phyloP scores from a whole-genome alignment of 2,888 invertebrate species.

The Griposia aprilina region DNA sequence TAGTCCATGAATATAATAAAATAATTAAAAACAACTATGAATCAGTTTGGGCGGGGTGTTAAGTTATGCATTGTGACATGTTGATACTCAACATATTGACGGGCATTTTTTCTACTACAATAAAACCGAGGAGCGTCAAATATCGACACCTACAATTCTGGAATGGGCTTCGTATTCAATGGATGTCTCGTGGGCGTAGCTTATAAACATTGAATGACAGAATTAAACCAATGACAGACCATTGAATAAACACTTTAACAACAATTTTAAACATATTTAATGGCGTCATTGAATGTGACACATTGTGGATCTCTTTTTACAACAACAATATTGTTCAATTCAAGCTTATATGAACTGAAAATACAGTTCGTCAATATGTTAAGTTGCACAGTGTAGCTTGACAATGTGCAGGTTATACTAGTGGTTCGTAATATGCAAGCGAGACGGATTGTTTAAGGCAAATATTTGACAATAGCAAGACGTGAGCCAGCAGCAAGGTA shows the following conservation, averaged over 20 bases:
- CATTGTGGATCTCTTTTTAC: constrained; percentile 59
- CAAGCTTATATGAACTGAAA: constrained; percentile 43
- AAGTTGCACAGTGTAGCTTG: constrained; percentile 31
- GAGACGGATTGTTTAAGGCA: constrained; percentile 64
- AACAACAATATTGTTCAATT: constrained; percentile 49
- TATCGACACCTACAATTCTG: constrained; percentile 72
- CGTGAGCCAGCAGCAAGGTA: constrained; percentile 72
- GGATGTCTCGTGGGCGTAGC: constrained; percentile 73
- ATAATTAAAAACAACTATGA: constrained; percentile 54
- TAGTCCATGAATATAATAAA: constrained; percentile 59
- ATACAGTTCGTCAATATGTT: constrained; percentile 34
- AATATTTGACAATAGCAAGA: constrained; percentile 75
- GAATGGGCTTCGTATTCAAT: constrained; percentile 72
- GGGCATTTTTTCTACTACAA: constrained; percentile 53
- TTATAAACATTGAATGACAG: constrained; percentile 74
- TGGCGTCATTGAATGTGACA: constrained; percentile 63
- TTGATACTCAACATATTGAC: constrained; percentile 59
- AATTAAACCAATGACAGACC: constrained; percentile 67
- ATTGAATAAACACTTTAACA: constrained; percentile 66
- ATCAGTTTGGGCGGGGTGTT: constrained; percentile 41
- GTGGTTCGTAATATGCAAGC: constrained; percentile 51
- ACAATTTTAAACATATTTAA: constrained; percentile 65
- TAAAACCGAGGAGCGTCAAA: constrained; percentile 65
- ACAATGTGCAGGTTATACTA: constrained; percentile 34
- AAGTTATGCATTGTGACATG: constrained; percentile 47